Percentiles rank a stretch among this genome's conserved stretches.
Conservation (phyloP, 2,888 invertebrate species). For the Coecobrya sp. region DNA sequence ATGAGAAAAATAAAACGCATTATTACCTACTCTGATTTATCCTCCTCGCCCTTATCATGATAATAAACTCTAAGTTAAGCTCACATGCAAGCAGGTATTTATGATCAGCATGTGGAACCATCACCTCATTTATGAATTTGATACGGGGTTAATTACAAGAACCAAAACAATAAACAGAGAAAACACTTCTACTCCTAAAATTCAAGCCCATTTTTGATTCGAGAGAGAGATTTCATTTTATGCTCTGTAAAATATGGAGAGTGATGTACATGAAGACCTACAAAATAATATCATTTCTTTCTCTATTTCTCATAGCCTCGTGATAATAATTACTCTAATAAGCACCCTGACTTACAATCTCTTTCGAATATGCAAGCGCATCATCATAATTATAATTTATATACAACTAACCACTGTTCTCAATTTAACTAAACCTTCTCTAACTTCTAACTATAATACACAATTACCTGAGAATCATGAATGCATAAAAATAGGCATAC, state of each 20-base stretch:
- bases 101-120: conserved; percentile 63
- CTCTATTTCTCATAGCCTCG: not conserved
- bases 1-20: conserved; percentile 42
- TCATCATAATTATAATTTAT: conserved; percentile 34
- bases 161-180: conserved; percentile 42
- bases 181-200: conserved; percentile 42
- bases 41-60: not conserved
- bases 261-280: conserved; percentile 20
- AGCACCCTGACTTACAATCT: conserved; percentile 52
- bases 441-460: not conserved
- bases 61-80: not conserved
- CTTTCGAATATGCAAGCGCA: not conserved
- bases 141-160: conserved; percentile 67
- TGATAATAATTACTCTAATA: conserved; percentile 55
- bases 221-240: conserved; percentile 61
- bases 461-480: conserved; percentile 16
- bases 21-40: not conserved
- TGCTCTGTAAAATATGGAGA: conserved; percentile 76
- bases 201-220: conserved; percentile 5
- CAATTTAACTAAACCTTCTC: not conserved
- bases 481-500: conserved; percentile 14
- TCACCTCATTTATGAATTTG: conserved; percentile 57
- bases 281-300: conserved; percentile 11
- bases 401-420: not conserved
- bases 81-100: not conserved